Conservation (phyloP, 2,797 vertebrate species). For the Liparis tanakae region DNA sequence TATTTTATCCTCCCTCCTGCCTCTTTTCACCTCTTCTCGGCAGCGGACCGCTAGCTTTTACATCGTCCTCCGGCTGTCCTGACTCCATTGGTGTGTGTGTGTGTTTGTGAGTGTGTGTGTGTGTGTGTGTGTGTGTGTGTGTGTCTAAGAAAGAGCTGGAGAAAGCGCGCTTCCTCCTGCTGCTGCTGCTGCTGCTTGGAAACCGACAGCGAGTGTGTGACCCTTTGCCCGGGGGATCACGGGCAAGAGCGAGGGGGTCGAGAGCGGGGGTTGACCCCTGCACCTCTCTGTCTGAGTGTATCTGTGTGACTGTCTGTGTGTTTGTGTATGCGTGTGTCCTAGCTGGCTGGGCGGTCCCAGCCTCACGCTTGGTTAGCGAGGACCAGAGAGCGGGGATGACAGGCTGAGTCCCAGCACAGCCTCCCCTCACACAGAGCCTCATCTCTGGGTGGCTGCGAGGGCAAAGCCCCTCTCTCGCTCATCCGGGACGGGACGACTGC, state of each 20-base stretch:
- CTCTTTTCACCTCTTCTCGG: conserved; percentile 62
- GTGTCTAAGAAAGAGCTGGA: conserved; percentile 46
- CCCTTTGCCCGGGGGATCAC: conserved; percentile 71
- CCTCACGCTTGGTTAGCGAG: conserved; percentile 78
- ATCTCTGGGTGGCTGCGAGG: conserved; percentile 79
- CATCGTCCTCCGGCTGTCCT: conserved; percentile 64
- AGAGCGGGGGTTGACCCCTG: conserved; percentile 73
- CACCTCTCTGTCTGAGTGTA: conserved; percentile 69
- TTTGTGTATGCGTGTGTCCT: conserved; percentile 67
- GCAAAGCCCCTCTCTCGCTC: conserved; percentile 74
- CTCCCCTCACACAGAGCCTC: conserved; percentile 77
- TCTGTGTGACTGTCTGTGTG: conserved; percentile 69
- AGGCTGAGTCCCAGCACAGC: conserved; percentile 78
- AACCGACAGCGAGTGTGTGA: conserved; percentile 73
- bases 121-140: conserved; percentile 47
- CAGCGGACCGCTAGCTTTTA: conserved; percentile 65
- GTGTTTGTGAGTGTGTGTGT: conserved; percentile 42
- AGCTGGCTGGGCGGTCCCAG: conserved; percentile 79
- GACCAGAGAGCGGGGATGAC: conserved; percentile 82
- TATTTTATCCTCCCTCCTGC: conserved; percentile 60
- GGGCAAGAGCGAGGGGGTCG: conserved; percentile 64
- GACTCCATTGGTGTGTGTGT: conserved; percentile 57
- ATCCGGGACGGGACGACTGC: conserved; percentile 75
- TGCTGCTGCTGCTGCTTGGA: conserved; percentile 61
- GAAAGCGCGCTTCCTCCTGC: conserved; percentile 52